Percentiles rank a stretch among this genome's conserved stretches.
These are phyloP conservation scores for Etheostoma cragini DNA, from an alignment of 2,113 vertebrate genomes.

Conservation along the genomic window DNA sequence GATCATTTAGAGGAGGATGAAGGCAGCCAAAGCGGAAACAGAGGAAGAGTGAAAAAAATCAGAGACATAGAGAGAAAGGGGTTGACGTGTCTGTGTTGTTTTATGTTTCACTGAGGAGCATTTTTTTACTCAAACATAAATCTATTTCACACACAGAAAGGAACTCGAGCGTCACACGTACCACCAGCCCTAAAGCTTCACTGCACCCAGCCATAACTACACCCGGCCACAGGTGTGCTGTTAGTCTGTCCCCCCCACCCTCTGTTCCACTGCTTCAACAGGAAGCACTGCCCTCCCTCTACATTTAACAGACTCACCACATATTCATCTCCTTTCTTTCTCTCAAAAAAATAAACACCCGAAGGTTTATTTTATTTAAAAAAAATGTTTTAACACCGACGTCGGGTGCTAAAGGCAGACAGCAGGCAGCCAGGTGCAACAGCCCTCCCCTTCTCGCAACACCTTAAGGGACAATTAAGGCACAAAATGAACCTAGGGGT, in stretches of 20 bases:
- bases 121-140: slow-evolving; percentile 13
- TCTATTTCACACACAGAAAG: slow-evolving; percentile 1
- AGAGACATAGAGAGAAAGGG: background rate
- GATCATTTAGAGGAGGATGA: slow-evolving; percentile 17
- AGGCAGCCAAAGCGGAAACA: background rate
- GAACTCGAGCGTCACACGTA: background rate
- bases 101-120: slow-evolving; percentile 5
- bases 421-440: slow-evolving; percentile 40
- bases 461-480: slow-evolving; percentile 20
- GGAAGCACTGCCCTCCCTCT: slow-evolving; percentile 44
- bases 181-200: slow-evolving; percentile 30
- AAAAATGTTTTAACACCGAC: background rate
- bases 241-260: slow-evolving; percentile 18
- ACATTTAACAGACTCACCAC: slow-evolving; percentile 33
- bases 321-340: slow-evolving; percentile 41
- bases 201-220: slow-evolving; percentile 27
- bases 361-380: background rate
- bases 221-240: slow-evolving; percentile 59
- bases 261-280: slow-evolving; percentile 53
- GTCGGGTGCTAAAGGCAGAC: slow-evolving; percentile 48
- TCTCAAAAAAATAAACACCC: slow-evolving; percentile 51
- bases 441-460: slow-evolving; percentile 24
- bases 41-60: background rate
- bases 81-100: background rate
- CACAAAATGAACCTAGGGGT: too few relatives aligned